Evolutionary conservation across 2,888 invertebrate species (phyloP).

Genomic region (Acrocyrtus sp.): DNA sequence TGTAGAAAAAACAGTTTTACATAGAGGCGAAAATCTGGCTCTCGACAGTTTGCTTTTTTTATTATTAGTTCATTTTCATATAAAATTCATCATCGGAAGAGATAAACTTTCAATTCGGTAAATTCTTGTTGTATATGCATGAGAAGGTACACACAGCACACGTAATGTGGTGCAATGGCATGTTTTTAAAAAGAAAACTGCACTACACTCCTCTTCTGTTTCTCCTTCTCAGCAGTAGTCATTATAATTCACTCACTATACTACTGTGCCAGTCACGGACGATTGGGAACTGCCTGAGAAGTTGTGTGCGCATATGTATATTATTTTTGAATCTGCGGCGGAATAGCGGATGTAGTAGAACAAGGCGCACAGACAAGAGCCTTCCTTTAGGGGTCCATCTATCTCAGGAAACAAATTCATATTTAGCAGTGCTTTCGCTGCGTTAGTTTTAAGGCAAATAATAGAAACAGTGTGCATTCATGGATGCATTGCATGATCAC

Average conservation of each 20-base stretch:
- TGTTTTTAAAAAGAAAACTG: neutral
- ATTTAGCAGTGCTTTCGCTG: neutral
- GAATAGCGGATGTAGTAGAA: neutral
- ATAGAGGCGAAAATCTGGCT: neutral
- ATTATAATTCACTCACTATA: slow-evolving; percentile 54
- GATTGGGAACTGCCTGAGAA: slow-evolving; percentile 13
- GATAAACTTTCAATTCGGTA: neutral
- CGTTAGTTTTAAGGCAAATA: neutral
- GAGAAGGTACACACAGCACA: neutral
- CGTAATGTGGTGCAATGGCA: neutral
- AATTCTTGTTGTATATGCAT: neutral
- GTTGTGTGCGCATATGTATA: too few relatives aligned
- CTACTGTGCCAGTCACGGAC: slow-evolving; percentile 55
- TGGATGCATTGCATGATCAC: neutral
- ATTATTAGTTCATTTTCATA: neutral
- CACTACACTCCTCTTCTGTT: neutral
- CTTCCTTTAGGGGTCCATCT: neutral
- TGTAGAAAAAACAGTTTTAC: neutral
- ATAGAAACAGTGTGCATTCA: neutral
- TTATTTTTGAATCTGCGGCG: too few relatives aligned
- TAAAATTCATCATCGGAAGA: neutral
- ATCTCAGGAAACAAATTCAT: neutral
- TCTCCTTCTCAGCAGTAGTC: slow-evolving; percentile 45
- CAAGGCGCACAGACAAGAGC: neutral
- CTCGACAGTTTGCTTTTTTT: neutral